Percentiles rank a stretch among this genome's conserved stretches.
phyloP scores from a whole-genome alignment of 2,888 invertebrate genomes.

The Phengaris arion region DNA sequence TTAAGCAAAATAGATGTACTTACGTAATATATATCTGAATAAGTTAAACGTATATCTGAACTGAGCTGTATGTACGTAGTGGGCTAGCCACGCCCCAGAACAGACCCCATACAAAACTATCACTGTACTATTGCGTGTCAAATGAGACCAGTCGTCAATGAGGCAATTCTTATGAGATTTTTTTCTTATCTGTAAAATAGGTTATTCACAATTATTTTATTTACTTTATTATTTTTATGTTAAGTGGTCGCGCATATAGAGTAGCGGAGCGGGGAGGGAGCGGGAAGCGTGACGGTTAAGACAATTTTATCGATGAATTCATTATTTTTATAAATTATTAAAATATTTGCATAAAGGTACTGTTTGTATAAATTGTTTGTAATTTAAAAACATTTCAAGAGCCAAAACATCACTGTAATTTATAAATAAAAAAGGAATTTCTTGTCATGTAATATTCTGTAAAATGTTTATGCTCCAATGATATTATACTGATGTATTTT shows the following conservation, averaged over 20 bases:
- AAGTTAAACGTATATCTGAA: background rate
- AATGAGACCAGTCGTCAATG: constrained; percentile 31
- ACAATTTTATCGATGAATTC: background rate
- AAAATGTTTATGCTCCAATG: background rate
- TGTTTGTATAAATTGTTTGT: background rate
- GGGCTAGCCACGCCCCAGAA: background rate
- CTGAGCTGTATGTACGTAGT: background rate
- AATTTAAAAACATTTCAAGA: background rate
- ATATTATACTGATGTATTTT: background rate
- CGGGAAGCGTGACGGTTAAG: constrained; percentile 34
- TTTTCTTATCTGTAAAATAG: constrained; percentile 43
- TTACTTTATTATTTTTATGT: constrained; percentile 49
- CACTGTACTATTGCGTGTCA: background rate
- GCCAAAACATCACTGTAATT: background rate
- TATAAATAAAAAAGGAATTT: background rate
- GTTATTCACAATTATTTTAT: constrained; percentile 55
- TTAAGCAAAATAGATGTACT: background rate
- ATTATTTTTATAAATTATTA: background rate
- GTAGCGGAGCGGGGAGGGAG: constrained; percentile 12
- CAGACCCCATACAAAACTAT: constrained; percentile 9
- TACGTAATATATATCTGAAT: background rate
- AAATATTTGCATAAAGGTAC: background rate
- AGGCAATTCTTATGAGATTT: constrained; percentile 43
- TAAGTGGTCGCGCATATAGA: constrained; percentile 15
- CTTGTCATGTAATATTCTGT: background rate